Percentiles rank a stretch among this genome's conserved stretches.
phyloP scores from a whole-genome alignment of 2,888 invertebrate genomes.

The Pediacus dermestoides region DNA sequence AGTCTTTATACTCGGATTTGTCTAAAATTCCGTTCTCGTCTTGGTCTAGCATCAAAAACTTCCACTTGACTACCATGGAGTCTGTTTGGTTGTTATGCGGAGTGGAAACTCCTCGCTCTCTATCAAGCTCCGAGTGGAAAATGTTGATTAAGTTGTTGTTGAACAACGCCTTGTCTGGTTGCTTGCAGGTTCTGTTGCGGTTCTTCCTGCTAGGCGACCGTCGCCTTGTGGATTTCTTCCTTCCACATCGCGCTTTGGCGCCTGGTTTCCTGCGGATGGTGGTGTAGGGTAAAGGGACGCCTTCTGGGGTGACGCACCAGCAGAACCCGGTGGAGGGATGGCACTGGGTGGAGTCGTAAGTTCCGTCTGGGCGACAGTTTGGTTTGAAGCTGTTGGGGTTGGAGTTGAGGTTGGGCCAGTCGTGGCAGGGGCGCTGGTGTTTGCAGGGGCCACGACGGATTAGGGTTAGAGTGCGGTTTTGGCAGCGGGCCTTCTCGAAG shows the following conservation, averaged over 20 bases:
- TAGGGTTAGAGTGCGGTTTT: slow-evolving; percentile 66
- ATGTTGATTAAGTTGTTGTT: slow-evolving; percentile 81
- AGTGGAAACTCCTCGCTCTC: slow-evolving; percentile 43
- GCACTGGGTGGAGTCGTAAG: slow-evolving; percentile 83
- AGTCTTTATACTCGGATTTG: slow-evolving; percentile 76
- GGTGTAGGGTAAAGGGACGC: slow-evolving; percentile 77
- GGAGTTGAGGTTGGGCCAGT: slow-evolving; percentile 25
- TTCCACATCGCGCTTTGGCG: slow-evolving; percentile 66
- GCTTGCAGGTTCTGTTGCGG: slow-evolving; percentile 57
- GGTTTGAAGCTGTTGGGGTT: slow-evolving; percentile 59
- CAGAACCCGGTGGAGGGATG: slow-evolving; percentile 62
- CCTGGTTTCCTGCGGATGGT: slow-evolving; percentile 59
- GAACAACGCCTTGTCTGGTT: slow-evolving; percentile 72
- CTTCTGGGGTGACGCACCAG: slow-evolving; percentile 76
- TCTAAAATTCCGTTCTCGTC: slow-evolving; percentile 76
- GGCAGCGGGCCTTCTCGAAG: slow-evolving; percentile 72
- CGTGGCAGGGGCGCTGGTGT: slow-evolving; percentile 54
- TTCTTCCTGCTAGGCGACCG: slow-evolving; percentile 60
- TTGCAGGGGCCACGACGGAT: slow-evolving; percentile 72
- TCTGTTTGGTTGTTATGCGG: slow-evolving; percentile 45
- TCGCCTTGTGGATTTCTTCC: slow-evolving; percentile 43
- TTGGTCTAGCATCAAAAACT: slow-evolving; percentile 78
- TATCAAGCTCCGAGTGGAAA: slow-evolving; percentile 74
- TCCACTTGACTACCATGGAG: slow-evolving; percentile 76
- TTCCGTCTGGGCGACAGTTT: slow-evolving; percentile 77